Evolutionary conservation across 2,888 invertebrate species (phyloP), one percentile per base, ranked within the genome.

Genomic region (Drosophila fulvimacula): DNA sequence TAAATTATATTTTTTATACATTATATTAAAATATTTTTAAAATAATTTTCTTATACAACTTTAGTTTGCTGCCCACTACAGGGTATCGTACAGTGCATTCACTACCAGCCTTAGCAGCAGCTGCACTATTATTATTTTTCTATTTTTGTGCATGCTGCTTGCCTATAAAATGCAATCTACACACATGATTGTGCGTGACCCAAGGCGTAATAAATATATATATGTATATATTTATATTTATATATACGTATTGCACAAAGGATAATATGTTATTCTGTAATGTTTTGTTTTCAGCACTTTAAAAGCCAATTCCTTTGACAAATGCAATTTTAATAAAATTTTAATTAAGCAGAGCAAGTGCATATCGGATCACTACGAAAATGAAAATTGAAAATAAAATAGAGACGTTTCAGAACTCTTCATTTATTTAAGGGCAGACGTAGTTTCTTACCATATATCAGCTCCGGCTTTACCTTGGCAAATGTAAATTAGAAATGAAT

Each of bases 151-250:
- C 42, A 42, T 67, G 44, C 49, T 49, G 24, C 41, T 41, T 44
- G 63, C 60, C 52, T 65, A 60, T 79, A 65, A 71, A 75, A 70
- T 78, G 65, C 67, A 62, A 44, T 79, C 64, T 55, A 62, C 65
- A 69, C 60, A 70, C 52, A 42, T 63, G 68, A 62, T 64, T 59
- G 59, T 59, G 53, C 39, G 53, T 61, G 48, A 51, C 75, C 67
- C 67, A 44, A 57, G 67, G 70, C 79, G 7, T 15, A 51, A 36
- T 51, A 72, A 79, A 73, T 81, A 73, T 73, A 65, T 81, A 52
- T n/a, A 21, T 21, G 10, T 80, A 48, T 13, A 34, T 2, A 36
- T n/a, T 24, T 5, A 34, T 5, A 36, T n/a, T 24, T 0, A 32
- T 24, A 19, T 77, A 11, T 19, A 34, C 15, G 34, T 34, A 51